Conservation (phyloP, 2,888 invertebrate genomes). For the Drosophila algonquin region DNA sequence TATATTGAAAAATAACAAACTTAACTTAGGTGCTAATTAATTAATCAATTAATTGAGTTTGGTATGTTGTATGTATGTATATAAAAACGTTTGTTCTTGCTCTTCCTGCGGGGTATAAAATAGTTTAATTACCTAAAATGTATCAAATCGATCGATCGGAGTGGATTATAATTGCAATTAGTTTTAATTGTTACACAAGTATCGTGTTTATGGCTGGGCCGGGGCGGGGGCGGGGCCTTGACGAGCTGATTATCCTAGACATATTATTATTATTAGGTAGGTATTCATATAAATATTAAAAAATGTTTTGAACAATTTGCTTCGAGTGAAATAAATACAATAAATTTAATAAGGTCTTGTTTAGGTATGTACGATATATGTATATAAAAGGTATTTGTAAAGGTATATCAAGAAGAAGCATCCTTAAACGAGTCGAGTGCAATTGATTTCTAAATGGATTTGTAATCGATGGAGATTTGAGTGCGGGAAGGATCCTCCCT, state of each 20-base stretch:
- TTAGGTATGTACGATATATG: conserved; percentile 17
- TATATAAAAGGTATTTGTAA: conserved; percentile 28
- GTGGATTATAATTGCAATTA: conserved; percentile 49
- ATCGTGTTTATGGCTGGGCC: conserved; percentile 41
- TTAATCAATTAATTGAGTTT: conserved; percentile 52
- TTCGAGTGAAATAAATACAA: conserved; percentile 32
- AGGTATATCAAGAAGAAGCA: conserved; percentile 58
- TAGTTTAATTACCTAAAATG: conserved; percentile 73
- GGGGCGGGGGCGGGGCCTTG: conserved; percentile 16
- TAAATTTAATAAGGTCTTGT: conserved; percentile 22
- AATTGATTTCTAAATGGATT: conserved; percentile 55
- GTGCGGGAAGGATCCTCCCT: conserved; percentile 38
- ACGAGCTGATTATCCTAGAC: conserved; percentile 49
- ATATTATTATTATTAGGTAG: conserved; percentile 4
- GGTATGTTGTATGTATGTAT: conserved; percentile 32
- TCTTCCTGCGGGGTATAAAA: conserved; percentile 52
- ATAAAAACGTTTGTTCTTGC: conserved; percentile 59
- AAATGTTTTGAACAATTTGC: conserved; percentile 43
- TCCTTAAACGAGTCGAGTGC: conserved; percentile 63
- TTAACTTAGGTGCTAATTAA: conserved; percentile 71
- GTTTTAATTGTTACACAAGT: conserved; percentile 33
- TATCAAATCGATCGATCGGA: conserved; percentile 43
- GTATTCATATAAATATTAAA: conserved; percentile 32
- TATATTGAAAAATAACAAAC: conserved; percentile 74
- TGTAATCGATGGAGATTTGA: conserved; percentile 9